A percentile compares a stretch with the other conserved stretches of the same genome.
phyloP scores from a whole-genome alignment of 2,888 invertebrate genomes.

The Aradus depressus region DNA sequence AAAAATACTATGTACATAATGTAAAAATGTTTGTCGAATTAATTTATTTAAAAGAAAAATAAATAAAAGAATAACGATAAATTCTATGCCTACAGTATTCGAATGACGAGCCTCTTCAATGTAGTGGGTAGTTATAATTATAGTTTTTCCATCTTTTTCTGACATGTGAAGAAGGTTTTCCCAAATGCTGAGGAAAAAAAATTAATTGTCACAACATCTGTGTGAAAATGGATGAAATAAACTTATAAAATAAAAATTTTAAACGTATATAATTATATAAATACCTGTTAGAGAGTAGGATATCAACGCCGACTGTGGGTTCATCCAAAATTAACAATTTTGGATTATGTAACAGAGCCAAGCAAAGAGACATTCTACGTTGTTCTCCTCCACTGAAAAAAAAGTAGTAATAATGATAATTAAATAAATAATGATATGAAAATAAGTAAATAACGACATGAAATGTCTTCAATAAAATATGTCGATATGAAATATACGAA shows the following conservation, averaged over 20 bases:
- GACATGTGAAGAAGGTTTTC: conserved; percentile 28
- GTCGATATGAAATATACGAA: too few relatives aligned
- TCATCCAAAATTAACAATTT: not conserved
- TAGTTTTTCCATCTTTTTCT: conserved; percentile 27
- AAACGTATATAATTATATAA: not conserved
- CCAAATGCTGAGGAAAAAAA: conserved; percentile 29
- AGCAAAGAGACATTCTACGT: not conserved
- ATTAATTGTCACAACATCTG: not conserved
- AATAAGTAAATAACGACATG: too few relatives aligned
- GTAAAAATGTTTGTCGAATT: too few relatives aligned
- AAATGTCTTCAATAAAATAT: too few relatives aligned
- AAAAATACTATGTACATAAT: too few relatives aligned
- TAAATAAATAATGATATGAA: too few relatives aligned
- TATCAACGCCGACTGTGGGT: conserved; percentile 1
- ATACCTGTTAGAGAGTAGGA: not conserved
- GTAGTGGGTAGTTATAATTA: conserved; percentile 31
- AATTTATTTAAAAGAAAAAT: not conserved
- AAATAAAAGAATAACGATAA: not conserved
- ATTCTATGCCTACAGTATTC: conserved; percentile 15
- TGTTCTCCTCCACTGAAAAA: too few relatives aligned
- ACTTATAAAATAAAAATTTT: not conserved
- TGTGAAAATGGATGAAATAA: not conserved
- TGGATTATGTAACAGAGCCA: not conserved
- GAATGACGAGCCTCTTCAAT: conserved; percentile 30
- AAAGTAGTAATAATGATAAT: too few relatives aligned